A percentile compares a stretch with the other conserved stretches of the same genome.
Conservation (phyloP, 1,140 invertebrate genomes). For the Agrypnia vestita region DNA sequence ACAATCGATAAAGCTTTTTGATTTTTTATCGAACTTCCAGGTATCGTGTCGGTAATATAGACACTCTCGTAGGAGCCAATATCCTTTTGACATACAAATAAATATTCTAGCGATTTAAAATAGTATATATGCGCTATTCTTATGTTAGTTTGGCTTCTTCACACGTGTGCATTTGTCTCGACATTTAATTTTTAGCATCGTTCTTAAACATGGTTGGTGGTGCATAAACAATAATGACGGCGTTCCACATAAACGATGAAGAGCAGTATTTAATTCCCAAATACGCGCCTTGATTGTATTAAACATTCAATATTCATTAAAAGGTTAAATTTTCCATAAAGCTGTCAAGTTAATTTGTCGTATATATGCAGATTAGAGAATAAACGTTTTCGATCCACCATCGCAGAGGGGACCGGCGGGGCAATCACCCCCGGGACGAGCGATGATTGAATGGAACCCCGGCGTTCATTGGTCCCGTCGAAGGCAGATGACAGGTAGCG, state of each 20-base stretch:
- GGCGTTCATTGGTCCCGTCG: neutral
- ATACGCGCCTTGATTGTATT: neutral
- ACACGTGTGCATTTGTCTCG: too few species aligned
- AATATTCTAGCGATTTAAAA: too few species aligned
- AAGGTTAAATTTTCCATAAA: conserved; percentile 18
- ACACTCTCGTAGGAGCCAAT: too few species aligned
- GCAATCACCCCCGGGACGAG: conserved; percentile 2
- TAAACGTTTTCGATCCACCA: conserved; percentile 26
- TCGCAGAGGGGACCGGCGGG: neutral
- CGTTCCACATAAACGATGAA: neutral
- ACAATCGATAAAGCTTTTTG: too few species aligned
- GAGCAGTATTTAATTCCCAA: neutral
- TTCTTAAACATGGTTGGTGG: too few species aligned
- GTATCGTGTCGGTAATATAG: too few species aligned
- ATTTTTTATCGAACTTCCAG: too few species aligned
- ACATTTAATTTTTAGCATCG: too few species aligned
- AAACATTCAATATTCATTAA: conserved; percentile 25
- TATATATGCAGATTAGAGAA: conserved; percentile 48
- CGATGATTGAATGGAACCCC: conserved; percentile 42
- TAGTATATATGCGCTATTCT: too few species aligned
- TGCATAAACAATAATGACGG: conserved; percentile 37
- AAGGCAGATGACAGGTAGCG: conserved; percentile 32
- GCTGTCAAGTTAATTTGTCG: conserved; percentile 44
- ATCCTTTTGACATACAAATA: too few species aligned
- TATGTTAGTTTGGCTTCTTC: too few species aligned